phyloP scores from a whole-genome alignment of 2,797 vertebrate genomes.

The Girardinus metallicus region DNA sequence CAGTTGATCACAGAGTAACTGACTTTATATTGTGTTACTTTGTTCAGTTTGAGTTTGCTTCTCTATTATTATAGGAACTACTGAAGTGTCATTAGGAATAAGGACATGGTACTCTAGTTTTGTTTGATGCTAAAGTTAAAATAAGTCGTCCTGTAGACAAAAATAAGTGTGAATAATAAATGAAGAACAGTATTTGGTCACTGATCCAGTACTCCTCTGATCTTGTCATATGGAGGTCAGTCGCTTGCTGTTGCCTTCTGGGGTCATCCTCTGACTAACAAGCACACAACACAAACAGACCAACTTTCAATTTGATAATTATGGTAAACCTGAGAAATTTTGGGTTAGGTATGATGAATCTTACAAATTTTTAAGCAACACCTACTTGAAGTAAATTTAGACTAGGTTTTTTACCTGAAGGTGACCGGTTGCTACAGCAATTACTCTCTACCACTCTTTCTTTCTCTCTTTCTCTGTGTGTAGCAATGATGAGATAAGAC shows the following conservation, averaged over 20 bases:
- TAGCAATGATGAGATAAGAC: constrained; percentile 68
- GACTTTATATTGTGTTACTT: neutral
- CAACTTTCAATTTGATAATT: constrained; percentile 12
- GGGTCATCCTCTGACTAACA: constrained; percentile 29
- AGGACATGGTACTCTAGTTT: neutral
- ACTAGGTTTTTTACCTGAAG: constrained; percentile 44
- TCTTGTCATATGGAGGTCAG: constrained; percentile 59
- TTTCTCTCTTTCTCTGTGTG: constrained; percentile 40
- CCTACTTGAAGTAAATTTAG: constrained; percentile 7
- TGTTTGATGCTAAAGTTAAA: neutral
- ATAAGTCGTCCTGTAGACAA: neutral
- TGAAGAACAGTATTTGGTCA: constrained; percentile 25
- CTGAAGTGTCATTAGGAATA: neutral
- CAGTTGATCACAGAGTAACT: neutral
- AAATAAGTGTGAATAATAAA: constrained; percentile 9
- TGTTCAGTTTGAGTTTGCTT: neutral
- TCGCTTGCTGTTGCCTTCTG: constrained; percentile 42
- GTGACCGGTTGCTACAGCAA: constrained; percentile 74
- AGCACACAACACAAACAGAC: constrained; percentile 21
- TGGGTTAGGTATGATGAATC: constrained; percentile 4
- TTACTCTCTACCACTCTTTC: constrained; percentile 58
- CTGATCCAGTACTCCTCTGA: constrained; percentile 41
- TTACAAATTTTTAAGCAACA: neutral
- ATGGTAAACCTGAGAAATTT: constrained; percentile 15
- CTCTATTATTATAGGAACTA: neutral